Percentiles rank a stretch among this genome's conserved stretches.
Conservation (phyloP, 2,797 vertebrate species). For the Phoebastria nigripes region DNA sequence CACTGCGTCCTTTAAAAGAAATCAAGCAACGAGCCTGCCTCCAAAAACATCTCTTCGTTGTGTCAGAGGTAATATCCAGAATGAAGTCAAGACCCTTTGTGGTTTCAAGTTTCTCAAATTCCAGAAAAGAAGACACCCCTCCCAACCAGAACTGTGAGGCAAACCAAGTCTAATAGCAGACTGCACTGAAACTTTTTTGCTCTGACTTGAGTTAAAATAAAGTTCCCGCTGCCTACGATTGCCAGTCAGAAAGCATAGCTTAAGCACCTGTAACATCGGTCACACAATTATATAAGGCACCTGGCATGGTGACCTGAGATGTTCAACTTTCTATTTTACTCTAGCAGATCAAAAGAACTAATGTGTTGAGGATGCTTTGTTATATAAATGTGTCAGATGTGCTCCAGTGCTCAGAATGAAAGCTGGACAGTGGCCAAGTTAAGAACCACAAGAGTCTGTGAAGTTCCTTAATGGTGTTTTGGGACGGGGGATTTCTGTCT, state of each 20-base stretch:
- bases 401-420: not conserved
- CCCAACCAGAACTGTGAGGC: not conserved
- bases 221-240: not conserved
- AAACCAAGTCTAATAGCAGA: not conserved
- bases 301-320: not conserved
- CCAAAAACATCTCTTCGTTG: not conserved
- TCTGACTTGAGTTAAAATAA: not conserved
- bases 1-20: not conserved
- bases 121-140: not conserved
- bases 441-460: not conserved
- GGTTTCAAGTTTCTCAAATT: not conserved
- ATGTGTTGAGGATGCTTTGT: not conserved
- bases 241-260: not conserved
- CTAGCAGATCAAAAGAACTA: not conserved
- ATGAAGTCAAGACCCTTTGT: not conserved
- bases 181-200: not conserved
- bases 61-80: not conserved
- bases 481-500: not conserved
- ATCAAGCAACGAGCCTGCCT: not conserved
- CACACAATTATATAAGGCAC: not conserved
- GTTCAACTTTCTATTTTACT: not conserved
- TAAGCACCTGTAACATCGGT: not conserved
- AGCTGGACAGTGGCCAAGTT: not conserved
- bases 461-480: not conserved
- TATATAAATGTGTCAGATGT: not conserved